Evolutionary conservation across 2,888 invertebrate genomes (phyloP), one percentile per base, ranked within the genome.

Genomic region (Hyles lineata): DNA sequence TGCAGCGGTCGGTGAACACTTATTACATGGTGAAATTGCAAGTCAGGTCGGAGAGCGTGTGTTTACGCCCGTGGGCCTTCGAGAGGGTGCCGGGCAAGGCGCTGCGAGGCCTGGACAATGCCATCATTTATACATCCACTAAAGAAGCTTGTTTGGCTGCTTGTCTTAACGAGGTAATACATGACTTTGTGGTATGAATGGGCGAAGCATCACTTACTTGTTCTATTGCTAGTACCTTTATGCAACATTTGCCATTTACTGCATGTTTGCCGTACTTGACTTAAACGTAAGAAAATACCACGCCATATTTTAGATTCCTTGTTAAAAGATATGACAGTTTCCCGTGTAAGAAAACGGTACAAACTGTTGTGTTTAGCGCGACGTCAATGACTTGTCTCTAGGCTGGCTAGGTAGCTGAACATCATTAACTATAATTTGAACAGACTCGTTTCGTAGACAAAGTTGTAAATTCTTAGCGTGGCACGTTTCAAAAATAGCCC

Each of bases 11-110:
- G 23, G 98, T 98, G 84, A 98, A 98, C 90, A 97, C 98, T 95
- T 98, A 98, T 92, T 98, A 98, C 95, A 98, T 98, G 98, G 98
- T 98, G 85, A 98, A 98, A 92, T 95, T 98, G 83, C 97, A 97
- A 93, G 96, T 98, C 82, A 95, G 98, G 89, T 98, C 98, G 79
- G 98, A 98, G 88, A 98, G 98, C 88, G 97, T 98, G 7, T 98
- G 98, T 88, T 95, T 97, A 80, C 95, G 98, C 76, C 98, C 98
- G 55, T 98, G 98, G 98, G 96, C 98, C 60, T 98, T 99, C 90
- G 98, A 99, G 91, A 95, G 98, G 69, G 98, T 98, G 61, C 98
- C 98, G 5, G 98, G 98, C 90, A 98, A 98, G 91, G 97, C 98
- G 92, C 97, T 98, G 74, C 96, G 98, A 59, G 98, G 98, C 0